Percentiles rank a stretch among this genome's conserved stretches.
Evolutionary conservation across 2,113 vertebrate genomes (phyloP).

Genomic region (Orthonyx spaldingii): DNA sequence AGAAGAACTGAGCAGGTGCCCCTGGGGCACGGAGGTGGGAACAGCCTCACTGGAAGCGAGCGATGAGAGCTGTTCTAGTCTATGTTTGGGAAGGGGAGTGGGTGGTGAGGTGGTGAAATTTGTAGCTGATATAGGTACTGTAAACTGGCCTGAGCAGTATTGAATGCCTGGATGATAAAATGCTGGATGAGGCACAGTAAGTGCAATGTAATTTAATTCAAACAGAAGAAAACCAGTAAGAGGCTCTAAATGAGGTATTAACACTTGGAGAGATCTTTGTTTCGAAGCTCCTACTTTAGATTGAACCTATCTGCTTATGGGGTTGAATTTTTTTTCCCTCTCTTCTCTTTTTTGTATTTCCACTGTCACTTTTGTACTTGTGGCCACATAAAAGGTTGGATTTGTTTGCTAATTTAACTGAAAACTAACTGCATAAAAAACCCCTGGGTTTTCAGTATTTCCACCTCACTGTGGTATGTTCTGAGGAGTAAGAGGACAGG

Average conservation of each 20-base stretch:
- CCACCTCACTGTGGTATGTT: not conserved
- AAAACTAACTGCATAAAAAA: not conserved
- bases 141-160: not conserved
- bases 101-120: not conserved
- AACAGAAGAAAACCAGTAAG: not conserved
- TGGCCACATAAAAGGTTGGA: not conserved
- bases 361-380: not conserved
- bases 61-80: not conserved
- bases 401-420: not conserved
- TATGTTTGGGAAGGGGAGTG: not conserved
- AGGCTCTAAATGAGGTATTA: not conserved
- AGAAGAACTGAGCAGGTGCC: not conserved
- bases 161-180: not conserved
- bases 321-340: not conserved
- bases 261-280: not conserved
- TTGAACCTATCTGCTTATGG: not conserved
- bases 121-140: not conserved
- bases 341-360: not conserved
- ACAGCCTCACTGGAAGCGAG: not conserved
- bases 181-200: not conserved
- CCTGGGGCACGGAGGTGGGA: not conserved
- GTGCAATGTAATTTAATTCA: conserved; percentile 21
- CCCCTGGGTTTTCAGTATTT: not conserved
- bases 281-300: not conserved
- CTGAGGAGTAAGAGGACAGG: not conserved